Conservation (phyloP, 1,140 invertebrate genomes). For the Eulimnadia texana region DNA sequence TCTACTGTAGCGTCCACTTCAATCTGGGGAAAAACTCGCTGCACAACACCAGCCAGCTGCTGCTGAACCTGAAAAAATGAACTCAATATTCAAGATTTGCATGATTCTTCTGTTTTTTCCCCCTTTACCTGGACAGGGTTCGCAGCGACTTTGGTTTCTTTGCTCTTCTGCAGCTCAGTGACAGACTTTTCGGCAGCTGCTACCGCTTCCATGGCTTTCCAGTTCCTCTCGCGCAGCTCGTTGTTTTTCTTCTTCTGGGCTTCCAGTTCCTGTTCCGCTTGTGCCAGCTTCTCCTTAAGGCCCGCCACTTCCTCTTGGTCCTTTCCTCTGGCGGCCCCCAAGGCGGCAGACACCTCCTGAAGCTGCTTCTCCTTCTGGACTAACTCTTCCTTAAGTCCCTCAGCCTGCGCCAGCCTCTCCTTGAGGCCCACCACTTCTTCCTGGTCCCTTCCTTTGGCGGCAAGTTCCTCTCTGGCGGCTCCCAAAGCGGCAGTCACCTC, state of each 20-base stretch:
- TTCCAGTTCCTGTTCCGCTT: constrained; percentile 38
- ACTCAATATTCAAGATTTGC: too few relatives aligned
- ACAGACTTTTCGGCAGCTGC: constrained; percentile 47
- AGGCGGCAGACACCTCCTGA: constrained; percentile 28
- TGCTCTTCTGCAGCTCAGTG: constrained; percentile 21
- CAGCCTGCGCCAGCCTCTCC: not conserved
- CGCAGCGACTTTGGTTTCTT: too few relatives aligned
- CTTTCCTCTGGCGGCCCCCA: constrained; percentile 26
- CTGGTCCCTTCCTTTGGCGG: constrained; percentile 25
- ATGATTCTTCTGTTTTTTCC: too few relatives aligned
- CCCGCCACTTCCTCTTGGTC: constrained; percentile 25
- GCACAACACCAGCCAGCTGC: not conserved
- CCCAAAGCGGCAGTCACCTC: constrained; percentile 28
- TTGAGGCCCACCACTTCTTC: not conserved
- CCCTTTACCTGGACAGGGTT: too few relatives aligned
- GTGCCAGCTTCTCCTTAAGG: constrained; percentile 28
- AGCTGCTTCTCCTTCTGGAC: constrained; percentile 28
- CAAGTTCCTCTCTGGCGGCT: too few relatives aligned
- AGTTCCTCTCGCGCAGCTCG: constrained; percentile 68
- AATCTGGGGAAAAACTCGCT: not conserved
- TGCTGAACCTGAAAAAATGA: not conserved
- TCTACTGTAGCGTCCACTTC: not conserved
- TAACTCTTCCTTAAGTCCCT: not conserved
- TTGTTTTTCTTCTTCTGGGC: constrained; percentile 57
- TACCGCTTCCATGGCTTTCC: constrained; percentile 74